Conservation (phyloP, 2,113 vertebrate genomes). For the Ceratotherium simum region DNA sequence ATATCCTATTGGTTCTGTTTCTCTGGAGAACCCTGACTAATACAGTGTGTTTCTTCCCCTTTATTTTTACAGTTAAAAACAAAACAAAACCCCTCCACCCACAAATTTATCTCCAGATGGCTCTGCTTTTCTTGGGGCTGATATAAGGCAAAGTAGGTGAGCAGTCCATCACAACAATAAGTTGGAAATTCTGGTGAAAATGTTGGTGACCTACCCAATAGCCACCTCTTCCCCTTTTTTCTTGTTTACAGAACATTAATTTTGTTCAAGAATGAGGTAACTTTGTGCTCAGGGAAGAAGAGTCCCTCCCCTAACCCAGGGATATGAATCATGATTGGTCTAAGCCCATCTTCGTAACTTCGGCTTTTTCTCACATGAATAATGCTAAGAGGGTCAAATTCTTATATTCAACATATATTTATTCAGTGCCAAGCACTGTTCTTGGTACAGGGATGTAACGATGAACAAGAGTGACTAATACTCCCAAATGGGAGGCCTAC, state of each 20-base stretch:
- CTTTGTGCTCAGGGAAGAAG: neutral
- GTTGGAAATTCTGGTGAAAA: neutral
- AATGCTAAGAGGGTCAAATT: neutral
- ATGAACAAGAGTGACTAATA: neutral
- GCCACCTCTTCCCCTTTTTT: neutral
- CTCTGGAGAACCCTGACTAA: neutral
- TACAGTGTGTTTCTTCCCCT: neutral
- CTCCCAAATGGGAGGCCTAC: neutral
- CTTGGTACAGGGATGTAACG: neutral
- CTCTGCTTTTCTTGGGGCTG: neutral
- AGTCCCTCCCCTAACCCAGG: neutral
- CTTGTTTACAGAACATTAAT: neutral
- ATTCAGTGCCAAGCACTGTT: neutral
- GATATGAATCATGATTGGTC: neutral
- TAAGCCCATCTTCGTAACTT: neutral
- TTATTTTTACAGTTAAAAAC: slow-evolving; percentile 44
- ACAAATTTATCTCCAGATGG: slow-evolving; percentile 4
- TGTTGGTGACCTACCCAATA: neutral
- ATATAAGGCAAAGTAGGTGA: neutral
- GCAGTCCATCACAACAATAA: neutral
- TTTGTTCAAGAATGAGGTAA: neutral
- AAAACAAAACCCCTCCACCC: neutral
- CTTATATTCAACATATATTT: neutral
- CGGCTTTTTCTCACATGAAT: slow-evolving; percentile 4
- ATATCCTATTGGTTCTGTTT: neutral